Base-by-base conservation (phyloP, 1,140 invertebrate genomes). In the Solenopsis invicta region DNA sequence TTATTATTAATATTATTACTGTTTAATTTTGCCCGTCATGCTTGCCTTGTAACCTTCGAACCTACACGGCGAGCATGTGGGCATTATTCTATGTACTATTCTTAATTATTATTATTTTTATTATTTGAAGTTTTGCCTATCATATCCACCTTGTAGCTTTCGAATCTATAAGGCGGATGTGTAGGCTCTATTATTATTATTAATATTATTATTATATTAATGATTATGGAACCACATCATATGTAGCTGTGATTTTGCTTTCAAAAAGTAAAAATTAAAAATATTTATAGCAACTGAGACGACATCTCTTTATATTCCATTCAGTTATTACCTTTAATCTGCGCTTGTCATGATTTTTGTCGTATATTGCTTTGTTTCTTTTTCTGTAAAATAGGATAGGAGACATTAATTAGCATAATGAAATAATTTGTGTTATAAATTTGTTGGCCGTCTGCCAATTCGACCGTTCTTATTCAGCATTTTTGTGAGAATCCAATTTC, bases 211-310 rank as follows among this genome's bases (percentile, higher is more conserved):
- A 91, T 86, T 87, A 91, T 90, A 72, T 92, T 91, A 88, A 93
- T 91, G 89, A 94, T 92, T 92, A 95, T 94, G 91, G 92, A 94
- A 94, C 93, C 91, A 95, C 93, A 95, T 94, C 91, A 94, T 95
- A 95, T 95, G 95, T 95, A 95, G 94, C 94, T 95, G 95, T 95
- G 95, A 95, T 95, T 95, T 95, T 94, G 95, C 95, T 95, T 95
- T 95, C 93, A 93, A 94, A 93, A 94, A 95, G 95, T 95, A 93
- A 95, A 95, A 93, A 95, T 94, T 95, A 95, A 95, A 95, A 94
- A 94, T 95, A 95, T 95, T 95, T 95, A 95, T 95, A 95, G 94
- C 93, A 95, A 95, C 59, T 54, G 75, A 87, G 6, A 50, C 18
- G 37, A 54, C 16, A 61, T 50, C 50, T 78, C 0, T 62, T 80